Base-by-base conservation (phyloP, 2,888 invertebrate genomes). In the Tenthredo mesomela region DNA sequence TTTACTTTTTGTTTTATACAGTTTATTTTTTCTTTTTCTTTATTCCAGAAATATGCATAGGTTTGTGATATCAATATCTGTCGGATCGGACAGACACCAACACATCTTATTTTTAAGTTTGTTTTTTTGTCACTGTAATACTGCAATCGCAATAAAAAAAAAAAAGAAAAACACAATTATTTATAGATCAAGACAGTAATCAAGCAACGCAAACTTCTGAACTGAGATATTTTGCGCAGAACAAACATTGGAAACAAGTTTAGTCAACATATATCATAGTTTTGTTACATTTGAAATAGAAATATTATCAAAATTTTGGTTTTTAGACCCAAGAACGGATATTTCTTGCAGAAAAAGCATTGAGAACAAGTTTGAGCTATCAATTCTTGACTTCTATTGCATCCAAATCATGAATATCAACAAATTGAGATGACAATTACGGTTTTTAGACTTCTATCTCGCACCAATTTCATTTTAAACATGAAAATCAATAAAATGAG, bases 1-100 rank as follows among this genome's bases (percentile, higher is more conserved):
- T 87, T 58, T 84, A 47, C 18, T 54, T 18, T 40, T 7, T 47
- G n/a, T n/a, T 6, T 84, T 50, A 80, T 40, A 58, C 58, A 25
- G 2, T 0, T 33, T 33, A 47, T n/a, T 83, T 82, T 5, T 50
- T 65, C 2, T 33, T 33, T 54, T n/a, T 83, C 80, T 5, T 50
- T 65, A 18, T 33, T 84, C 61, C 67, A 21, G 25, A 61, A 9
- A 12, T n/a, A 58, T 2, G 29, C 21, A 58, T 15, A 15, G 15
- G 3, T 15, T 58, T 9, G 21, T 58, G 9, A 50, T 15, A 50
- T n/a, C n/a, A n/a, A 54, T 50, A 0, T 54, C n/a, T n/a, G 2
- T 29, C 7, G 54, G n/a, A 54, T 54, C 7, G n/a, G 54, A 54
- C 54, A 7, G 54, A 54, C 7, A 54, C 1, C 1, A 47, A 54